These are phyloP conservation scores for Glyptemys insculpta DNA, from an alignment of 2,797 vertebrate genomes.

Conservation along the genomic window DNA sequence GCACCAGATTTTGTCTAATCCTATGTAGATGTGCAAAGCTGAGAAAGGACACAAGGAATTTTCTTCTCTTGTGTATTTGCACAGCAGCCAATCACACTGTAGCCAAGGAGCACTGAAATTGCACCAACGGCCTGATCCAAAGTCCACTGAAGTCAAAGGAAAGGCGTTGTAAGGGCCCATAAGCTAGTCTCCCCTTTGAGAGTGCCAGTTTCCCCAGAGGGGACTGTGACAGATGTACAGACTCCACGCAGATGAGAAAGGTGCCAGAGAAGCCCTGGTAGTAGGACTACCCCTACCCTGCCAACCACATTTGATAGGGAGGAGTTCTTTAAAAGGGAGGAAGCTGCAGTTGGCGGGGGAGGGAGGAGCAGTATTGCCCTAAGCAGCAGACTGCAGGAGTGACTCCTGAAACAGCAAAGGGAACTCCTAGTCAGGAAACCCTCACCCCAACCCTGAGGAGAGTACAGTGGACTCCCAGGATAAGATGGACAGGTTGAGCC, in stretches of 20 bases:
- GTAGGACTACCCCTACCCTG: not conserved
- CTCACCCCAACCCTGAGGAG: not conserved
- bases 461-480: not conserved
- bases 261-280: not conserved
- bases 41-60: not conserved
- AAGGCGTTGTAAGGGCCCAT: not conserved
- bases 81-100: not conserved
- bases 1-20: not conserved
- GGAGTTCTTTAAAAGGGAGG: not conserved
- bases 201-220: not conserved
- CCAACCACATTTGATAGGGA: not conserved
- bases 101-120: not conserved
- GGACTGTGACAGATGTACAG: not conserved
- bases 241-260: not conserved
- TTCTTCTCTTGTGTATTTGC: not conserved
- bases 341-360: not conserved
- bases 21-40: not conserved
- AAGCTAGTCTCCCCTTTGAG: not conserved
- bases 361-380: not conserved
- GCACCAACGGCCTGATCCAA: not conserved
- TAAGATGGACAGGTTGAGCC: not conserved
- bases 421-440: not conserved
- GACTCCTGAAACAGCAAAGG: not conserved
- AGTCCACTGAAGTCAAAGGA: not conserved
- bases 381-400: not conserved